Percentiles rank a stretch among this genome's conserved stretches.
Conservation (phyloP, 2,888 invertebrate genomes). For the Beris chalybata region DNA sequence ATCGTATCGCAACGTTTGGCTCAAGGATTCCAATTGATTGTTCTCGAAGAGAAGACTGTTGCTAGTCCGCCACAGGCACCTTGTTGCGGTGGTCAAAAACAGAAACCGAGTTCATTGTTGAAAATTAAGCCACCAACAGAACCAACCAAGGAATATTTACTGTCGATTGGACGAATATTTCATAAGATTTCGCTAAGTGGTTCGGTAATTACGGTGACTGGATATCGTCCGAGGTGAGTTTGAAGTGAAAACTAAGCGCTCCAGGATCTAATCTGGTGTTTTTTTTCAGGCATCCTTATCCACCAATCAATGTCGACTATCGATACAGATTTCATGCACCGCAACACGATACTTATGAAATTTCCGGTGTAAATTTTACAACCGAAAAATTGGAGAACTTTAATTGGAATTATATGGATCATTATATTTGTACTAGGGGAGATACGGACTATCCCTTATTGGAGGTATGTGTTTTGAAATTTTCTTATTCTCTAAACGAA, state of each 20-base stretch:
- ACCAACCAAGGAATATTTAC: slow-evolving; percentile 71
- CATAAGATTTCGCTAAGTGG: slow-evolving; percentile 86
- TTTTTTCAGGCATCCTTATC: slow-evolving; percentile 81
- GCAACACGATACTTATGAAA: slow-evolving; percentile 88
- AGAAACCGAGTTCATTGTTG: slow-evolving; percentile 47
- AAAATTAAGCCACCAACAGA: slow-evolving; percentile 57
- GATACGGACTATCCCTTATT: slow-evolving; percentile 87
- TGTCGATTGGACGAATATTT: slow-evolving; percentile 94
- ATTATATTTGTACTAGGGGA: slow-evolving; percentile 93
- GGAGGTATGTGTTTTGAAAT: slow-evolving; percentile 63
- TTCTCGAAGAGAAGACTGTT: slow-evolving; percentile 57
- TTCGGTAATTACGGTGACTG: slow-evolving; percentile 89
- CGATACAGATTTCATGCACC: slow-evolving; percentile 91
- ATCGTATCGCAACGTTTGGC: slow-evolving; percentile 95
- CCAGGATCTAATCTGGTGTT: not conserved
- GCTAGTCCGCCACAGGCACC: slow-evolving; percentile 44
- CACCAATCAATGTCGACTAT: slow-evolving; percentile 89
- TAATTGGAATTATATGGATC: slow-evolving; percentile 97
- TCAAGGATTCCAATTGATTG: slow-evolving; percentile 87
- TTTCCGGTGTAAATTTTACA: slow-evolving; percentile 91
- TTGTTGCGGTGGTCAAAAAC: slow-evolving; percentile 49
- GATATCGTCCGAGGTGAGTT: slow-evolving; percentile 85
- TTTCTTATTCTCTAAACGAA: too few species aligned
- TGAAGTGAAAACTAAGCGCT: too few species aligned
- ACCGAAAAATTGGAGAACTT: slow-evolving; percentile 94